Conservation (phyloP, 2,888 invertebrate genomes). For the Eupithecia centaureata region DNA sequence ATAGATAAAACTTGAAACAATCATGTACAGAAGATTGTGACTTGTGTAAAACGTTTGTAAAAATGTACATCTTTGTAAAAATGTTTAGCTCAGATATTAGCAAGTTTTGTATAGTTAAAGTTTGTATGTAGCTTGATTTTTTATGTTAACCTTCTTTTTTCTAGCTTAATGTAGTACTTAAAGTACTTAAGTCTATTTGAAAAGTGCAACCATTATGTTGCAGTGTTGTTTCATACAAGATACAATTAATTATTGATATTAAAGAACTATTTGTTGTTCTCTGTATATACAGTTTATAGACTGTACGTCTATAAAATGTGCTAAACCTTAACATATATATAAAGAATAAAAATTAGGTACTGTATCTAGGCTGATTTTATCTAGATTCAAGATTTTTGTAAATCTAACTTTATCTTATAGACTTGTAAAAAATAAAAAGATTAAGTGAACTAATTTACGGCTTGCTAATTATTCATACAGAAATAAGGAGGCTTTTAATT, state of each 20-base stretch:
- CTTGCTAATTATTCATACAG: background rate
- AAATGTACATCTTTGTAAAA: slow-evolving; percentile 4
- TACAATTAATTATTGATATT: background rate
- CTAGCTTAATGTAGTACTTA: too few relatives aligned
- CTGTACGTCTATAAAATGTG: background rate
- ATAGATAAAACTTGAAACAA: too few relatives aligned
- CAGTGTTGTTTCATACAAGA: background rate
- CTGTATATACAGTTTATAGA: background rate
- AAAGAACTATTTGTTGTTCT: background rate
- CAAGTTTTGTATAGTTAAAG: background rate
- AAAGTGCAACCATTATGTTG: too few relatives aligned
- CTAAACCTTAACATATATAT: too few relatives aligned
- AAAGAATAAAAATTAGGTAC: too few relatives aligned
- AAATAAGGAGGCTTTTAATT: background rate
- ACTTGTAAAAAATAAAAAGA: too few relatives aligned
- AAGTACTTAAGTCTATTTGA: too few relatives aligned
- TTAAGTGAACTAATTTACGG: too few relatives aligned
- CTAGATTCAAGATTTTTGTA: background rate
- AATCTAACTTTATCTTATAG: too few relatives aligned
- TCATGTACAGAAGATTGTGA: background rate
- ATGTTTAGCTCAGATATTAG: background rate
- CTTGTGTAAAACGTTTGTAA: background rate
- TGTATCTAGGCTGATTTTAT: background rate
- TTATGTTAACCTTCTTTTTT: background rate
- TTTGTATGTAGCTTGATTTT: background rate